Evolutionary conservation across 2,888 invertebrate genomes (phyloP), one percentile per base, ranked within the genome.

Genomic region (Oscheius myriophilus): DNA sequence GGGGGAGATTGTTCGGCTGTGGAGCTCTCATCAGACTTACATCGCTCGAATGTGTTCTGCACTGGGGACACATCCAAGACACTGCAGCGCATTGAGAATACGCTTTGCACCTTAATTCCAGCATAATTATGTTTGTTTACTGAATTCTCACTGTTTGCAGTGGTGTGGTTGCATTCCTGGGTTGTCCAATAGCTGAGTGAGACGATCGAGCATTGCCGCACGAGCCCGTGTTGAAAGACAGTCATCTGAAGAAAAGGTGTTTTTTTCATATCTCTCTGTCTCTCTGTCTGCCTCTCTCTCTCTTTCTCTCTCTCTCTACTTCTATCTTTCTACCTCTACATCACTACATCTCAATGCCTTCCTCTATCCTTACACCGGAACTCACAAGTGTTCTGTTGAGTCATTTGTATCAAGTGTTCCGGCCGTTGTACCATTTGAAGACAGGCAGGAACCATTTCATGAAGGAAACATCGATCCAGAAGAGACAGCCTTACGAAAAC

Each of bases 401-500:
- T 81, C 85, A 85, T 85, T 59, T 85, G 85, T 43, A 85, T 78
- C n/a, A 85, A 69, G 57, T 87, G 81, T 53, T 87, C 85, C 16
- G 86, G 84, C 53, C 76, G 62, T 33, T 78, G 72, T 11, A 85
- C 79, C 82, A 83, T 85, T 43, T 69, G 72, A n/a, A 86, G 74
- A 69, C 86, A 86, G 21, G 83, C 72, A 7, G 82, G 83, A 9
- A 86, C 72, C 79, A 86, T 78, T 26, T 86, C 87, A 64, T 86
- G 84, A n/a, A 86, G 75, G 65, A 84, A 84, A 71, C 86, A 86
- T 18, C 86, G 76, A 70, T 86, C 86, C 41, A 86, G 70, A 11
- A 86, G 78, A 1, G 84, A 83, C 0, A 86, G 70, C n/a, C 84
- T 72, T 0, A 86, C 87, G 67, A 86, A 87, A 2, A 86, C 82